A percentile compares a stretch with the other conserved stretches of the same genome.
Evolutionary conservation across 2,113 vertebrate species (phyloP).

Genomic region (Charadrius vociferus): DNA sequence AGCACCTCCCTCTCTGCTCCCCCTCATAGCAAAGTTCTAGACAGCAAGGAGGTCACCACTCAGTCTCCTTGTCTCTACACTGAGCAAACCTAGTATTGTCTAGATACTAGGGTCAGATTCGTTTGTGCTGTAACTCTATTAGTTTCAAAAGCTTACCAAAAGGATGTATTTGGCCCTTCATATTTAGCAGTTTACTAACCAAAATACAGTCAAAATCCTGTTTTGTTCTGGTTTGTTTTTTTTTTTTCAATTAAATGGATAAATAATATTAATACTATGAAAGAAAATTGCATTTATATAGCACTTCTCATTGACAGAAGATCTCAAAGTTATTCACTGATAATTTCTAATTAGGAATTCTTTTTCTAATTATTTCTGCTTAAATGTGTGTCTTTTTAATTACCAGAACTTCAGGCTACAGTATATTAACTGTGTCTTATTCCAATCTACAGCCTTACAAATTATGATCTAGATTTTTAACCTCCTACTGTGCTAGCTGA

Average conservation of each 20-base stretch:
- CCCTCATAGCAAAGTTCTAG: too few relatives aligned
- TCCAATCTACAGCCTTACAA: slow-evolving; percentile 47
- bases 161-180: neutral
- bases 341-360: slow-evolving; percentile 71
- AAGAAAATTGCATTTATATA: slow-evolving; percentile 70
- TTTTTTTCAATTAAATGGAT: slow-evolving; percentile 28
- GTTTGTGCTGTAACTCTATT: neutral
- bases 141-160: neutral
- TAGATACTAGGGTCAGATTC: neutral
- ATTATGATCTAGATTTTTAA: slow-evolving; percentile 33
- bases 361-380: slow-evolving; percentile 70
- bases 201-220: slow-evolving; percentile 18
- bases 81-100: neutral
- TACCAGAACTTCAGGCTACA: slow-evolving; percentile 61
- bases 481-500: neutral
- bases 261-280: slow-evolving; percentile 35
- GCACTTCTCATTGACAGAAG: slow-evolving; percentile 31
- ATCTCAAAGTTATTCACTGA: slow-evolving; percentile 56
- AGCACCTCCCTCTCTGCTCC: neutral
- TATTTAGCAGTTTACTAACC: neutral
- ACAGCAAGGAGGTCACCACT: neutral
- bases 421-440: slow-evolving; percentile 46
- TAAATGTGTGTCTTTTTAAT: slow-evolving; percentile 68
- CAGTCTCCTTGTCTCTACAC: neutral
- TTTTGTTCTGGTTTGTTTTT: too few relatives aligned